Evolutionary conservation across 1,140 invertebrate genomes (phyloP), one percentile per base, ranked within the genome.

Genomic region (Drosophila ambigua): DNA sequence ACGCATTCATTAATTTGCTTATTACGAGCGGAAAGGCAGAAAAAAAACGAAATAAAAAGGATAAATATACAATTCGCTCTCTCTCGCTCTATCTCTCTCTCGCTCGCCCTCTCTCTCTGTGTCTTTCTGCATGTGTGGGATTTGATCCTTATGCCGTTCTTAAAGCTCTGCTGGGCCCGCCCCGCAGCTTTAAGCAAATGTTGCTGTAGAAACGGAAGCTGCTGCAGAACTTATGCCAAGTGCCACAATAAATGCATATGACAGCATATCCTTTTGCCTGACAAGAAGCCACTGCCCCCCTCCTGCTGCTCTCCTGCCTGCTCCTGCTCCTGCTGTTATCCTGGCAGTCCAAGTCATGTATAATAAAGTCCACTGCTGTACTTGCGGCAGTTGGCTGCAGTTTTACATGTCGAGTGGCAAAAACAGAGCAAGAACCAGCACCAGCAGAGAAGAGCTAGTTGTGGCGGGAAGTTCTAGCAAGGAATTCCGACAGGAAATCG

Each of bases 1-100:
- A 85, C 62, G 82, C 82, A 85, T 85, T 85, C 60, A 85, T 85
- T 87, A 85, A 87, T 81, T 85, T 78, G 74, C 82, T 78, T 74
- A 77, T 84, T 73, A 84, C 60, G 60, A 59, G 35, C n/a, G 20
- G 5, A 46, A 39, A 16, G 11, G 5, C 11, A 67, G 16, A 31
- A 52, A 59, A 53, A 65, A 8, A 11, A 1, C 48, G 1, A 28
- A 26, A 41, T 55, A 51, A 61, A 72, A 60, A 53, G n/a, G 7
- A 23, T 24, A 39, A 44, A 46, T 54, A 20, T 23, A 46, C 13
- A 28, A 4, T 0, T 2, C 23, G 4, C 23, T 24, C 23, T 1
- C 23, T 24, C 23, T n/a, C n/a, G 2, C 2, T 4, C 23, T 24
- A 0, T 24, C 23, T 49, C 48, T 31, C 44, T n/a, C 13, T 51